Base-by-base conservation (phyloP, 2,888 invertebrate species). In the Heliconius erato region DNA sequence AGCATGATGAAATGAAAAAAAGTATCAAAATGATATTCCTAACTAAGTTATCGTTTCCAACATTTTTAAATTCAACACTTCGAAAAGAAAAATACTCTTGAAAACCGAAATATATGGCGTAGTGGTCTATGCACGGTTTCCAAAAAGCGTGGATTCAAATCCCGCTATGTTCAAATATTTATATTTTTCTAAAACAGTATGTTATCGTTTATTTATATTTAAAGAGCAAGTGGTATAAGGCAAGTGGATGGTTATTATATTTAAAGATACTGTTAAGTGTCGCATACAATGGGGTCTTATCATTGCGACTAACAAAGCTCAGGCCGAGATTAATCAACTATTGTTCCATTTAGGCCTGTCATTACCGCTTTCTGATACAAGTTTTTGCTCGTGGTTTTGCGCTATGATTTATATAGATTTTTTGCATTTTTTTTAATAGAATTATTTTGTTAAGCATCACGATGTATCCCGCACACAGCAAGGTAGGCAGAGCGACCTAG, bases 271-370 rank as follows among this genome's bases (percentile, higher is more conserved):
- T 78, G 44, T 78, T 68, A 78, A 78, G 67, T 68, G 67, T 76
- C 35, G 26, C 68, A 67, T 68, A 78, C 78, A 78, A 68, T 49
- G 49, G 78, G 9, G 28, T 28, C 78, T 68, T 78, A 68, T 78
- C 78, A 78, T 12, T 23, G 63, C 76, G 63, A 79, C 79, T 32
- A 81, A 81, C 77, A 81, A 65, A 44, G 77, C 71, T 77, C 32
- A 40, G 68, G 65, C 35, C 32, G 78, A 54, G 78, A 79, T 78
- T 82, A 82, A 82, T 82, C 81, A 82, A 72, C 32, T 74, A 82
- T 79, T 82, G 81, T 82, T 79, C 63, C 59, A 81, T 81, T 81
- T 82, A 49, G 54, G 35, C 72, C 71, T 78, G 40, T 79, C 71
- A 78, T 82, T 67, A 79, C 65, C 69, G 78, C 68, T 65, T 26